phyloP scores from a whole-genome alignment of 2,888 invertebrate genomes.

The Chloroclystis v-ata region DNA sequence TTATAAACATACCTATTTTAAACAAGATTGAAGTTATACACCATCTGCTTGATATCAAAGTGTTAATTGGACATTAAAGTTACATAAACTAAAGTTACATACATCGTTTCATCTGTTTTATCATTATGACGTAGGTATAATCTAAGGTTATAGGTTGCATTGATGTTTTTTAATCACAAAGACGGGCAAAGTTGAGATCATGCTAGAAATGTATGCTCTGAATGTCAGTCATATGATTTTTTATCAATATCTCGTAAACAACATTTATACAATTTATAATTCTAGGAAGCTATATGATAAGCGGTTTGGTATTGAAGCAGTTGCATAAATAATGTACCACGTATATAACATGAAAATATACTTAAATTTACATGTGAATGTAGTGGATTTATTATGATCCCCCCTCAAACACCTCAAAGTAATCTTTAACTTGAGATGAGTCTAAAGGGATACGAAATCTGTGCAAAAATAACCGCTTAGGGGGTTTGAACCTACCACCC shows the following conservation, averaged over 20 bases:
- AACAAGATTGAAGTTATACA: too few species aligned
- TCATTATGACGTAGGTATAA: slow-evolving; percentile 7
- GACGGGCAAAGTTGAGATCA: too few species aligned
- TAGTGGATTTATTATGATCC: slow-evolving; percentile 42
- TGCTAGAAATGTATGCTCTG: too few species aligned
- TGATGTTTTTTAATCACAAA: not conserved
- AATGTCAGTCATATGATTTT: too few species aligned
- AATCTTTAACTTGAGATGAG: slow-evolving; percentile 43
- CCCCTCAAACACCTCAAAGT: slow-evolving; percentile 55
- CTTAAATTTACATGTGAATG: slow-evolving; percentile 6
- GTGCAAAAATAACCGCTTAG: slow-evolving; percentile 1
- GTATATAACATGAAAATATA: not conserved
- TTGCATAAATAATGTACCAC: slow-evolving; percentile 6
- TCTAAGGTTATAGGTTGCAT: slow-evolving; percentile 1
- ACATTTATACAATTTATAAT: too few species aligned
- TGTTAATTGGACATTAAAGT: too few species aligned
- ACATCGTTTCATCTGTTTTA: not conserved
- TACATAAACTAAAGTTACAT: not conserved
- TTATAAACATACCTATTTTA: too few species aligned
- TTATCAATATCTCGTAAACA: too few species aligned
- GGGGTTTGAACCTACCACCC: slow-evolving; percentile 12
- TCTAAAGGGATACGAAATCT: slow-evolving; percentile 46
- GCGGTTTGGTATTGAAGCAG: not conserved
- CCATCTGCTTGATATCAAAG: too few species aligned
- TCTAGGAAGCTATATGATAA: not conserved